These are phyloP conservation scores for Apaloderma vittatum DNA, from an alignment of 2,113 vertebrate species.

Conservation along the genomic window DNA sequence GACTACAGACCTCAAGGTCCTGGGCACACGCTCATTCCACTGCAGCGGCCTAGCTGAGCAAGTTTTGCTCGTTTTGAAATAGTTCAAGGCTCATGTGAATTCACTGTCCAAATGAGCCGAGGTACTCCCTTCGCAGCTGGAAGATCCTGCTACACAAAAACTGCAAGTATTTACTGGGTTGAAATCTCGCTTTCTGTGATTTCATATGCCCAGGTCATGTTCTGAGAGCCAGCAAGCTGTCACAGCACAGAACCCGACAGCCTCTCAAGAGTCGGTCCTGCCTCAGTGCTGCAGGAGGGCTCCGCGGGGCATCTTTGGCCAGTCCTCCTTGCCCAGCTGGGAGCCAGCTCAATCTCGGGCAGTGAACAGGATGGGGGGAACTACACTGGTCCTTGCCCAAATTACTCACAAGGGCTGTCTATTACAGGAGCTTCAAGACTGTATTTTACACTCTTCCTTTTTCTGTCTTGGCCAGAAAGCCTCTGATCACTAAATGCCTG, in stretches of 20 bases:
- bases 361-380: no score
- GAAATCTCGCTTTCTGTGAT: not conserved
- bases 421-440: not conserved
- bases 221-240: not conserved
- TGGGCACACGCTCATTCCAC: rapidly evolving
- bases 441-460: not conserved
- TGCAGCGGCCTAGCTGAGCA: not conserved
- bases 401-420: not conserved
- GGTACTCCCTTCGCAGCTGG: not conserved
- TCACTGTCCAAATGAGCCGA: not conserved
- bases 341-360: not conserved
- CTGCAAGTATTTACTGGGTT: not conserved
- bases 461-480: not conserved
- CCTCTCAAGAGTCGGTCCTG: not conserved
- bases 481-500: not conserved
- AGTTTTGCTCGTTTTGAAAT: not conserved
- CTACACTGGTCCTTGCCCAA: not conserved
- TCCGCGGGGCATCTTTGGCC: not conserved
- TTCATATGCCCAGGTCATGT: rapidly evolving
- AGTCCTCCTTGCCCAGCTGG: not conserved
- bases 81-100: not conserved
- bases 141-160: not conserved
- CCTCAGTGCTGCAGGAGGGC: not conserved
- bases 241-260: not conserved
- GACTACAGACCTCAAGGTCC: not conserved